Evolutionary conservation across 2,888 invertebrate genomes (phyloP), one percentile per base, ranked within the genome.

Genomic region (Teleiodes luculella): DNA sequence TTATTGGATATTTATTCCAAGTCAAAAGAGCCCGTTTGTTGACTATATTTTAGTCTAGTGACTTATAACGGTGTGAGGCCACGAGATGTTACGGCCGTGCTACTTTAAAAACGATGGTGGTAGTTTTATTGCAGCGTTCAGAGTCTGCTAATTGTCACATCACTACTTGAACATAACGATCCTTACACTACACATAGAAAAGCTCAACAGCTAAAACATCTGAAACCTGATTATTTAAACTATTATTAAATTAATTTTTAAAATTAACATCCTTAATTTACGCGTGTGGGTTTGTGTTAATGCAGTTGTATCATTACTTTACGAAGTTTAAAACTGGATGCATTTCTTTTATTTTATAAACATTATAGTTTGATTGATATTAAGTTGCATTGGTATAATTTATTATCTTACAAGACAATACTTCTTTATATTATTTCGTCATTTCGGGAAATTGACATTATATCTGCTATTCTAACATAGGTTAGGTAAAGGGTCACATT

Each of bases 281-380:
- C 81, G 80, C 87, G 85, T 86, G 88, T 87, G 86, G 87, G 86
- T 87, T 86, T 87, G 87, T 86, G 87, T 86, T 72, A 77, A 83
- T 86, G 87, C 72, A 83, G 87, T 86, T 70, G 57, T 69, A 70
- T 69, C 49, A 59, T 59, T 57, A 58, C 57, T 57, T 57, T 50
- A 63, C 63, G 46, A 61, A 67, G 67, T 69, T 69, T 68, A 64
- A 59, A 63, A 61, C 66, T 59, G 65, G 61, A 65, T 68, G 69
- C 67, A 62, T 66, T 68, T 61, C 63, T 60, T 3, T 14, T 16
- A 30, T 62, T 66, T 66, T 71, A 72, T 67, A 64, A 66, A 61
- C 67, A 65, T 66, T 62, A 66, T 11, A 49, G 10, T 24, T 50
- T 16, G 37, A 50, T 50, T 16, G 37, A 50, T 35, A 20, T 48